Evolutionary conservation across 2,888 invertebrate species (phyloP), one percentile per base, ranked within the genome.

Genomic region (Mechanitis mazaeus): DNA sequence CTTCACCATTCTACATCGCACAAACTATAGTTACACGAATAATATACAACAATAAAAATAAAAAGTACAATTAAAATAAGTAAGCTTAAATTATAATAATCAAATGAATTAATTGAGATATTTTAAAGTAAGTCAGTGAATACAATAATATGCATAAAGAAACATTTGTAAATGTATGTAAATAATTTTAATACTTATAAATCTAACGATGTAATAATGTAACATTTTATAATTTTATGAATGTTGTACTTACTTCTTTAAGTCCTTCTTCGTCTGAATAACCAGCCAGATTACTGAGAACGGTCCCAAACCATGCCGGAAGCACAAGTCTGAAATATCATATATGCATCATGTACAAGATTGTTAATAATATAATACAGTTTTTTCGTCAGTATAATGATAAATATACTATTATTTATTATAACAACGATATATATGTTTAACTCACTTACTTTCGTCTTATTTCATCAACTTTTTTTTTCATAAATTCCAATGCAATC

Each of bases 241-340:
- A 45, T 45, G 12, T 38, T 2, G 4, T 31, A 78, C 88, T 85
- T 76, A 89, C 89, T 50, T 87, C 83, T 47, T 64, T 59, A 42
- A 90, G 74, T 3, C 84, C 87, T 61, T 82, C 84, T 58, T 78
- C 80, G 28, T 88, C 81, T 65, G 86, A 72, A 56, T 89, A 87
- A 33, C 72, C 67, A 9, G 86, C 85, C 2, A 87, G 62, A 67
- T 76, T 83, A 28, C 75, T 70, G 0, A 90, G 65, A 1, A 89
- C 68, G 54, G 54, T 83, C 58, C 74, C 69, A 59, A 85, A 87
- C 81, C 79, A 84, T 0, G 81, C 60, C 11, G 75, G 80, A 0
- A 87, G 76, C 2, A 84, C 72, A 4, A 84, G 79, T 33, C 89
- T 89, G 79, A 38, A 80, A 80, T 61, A 35, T 47, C 61, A 53